A percentile compares a stretch with the other conserved stretches of the same genome.
Conservation (phyloP, 2,888 invertebrate genomes). For the Acholoe squamosa region DNA sequence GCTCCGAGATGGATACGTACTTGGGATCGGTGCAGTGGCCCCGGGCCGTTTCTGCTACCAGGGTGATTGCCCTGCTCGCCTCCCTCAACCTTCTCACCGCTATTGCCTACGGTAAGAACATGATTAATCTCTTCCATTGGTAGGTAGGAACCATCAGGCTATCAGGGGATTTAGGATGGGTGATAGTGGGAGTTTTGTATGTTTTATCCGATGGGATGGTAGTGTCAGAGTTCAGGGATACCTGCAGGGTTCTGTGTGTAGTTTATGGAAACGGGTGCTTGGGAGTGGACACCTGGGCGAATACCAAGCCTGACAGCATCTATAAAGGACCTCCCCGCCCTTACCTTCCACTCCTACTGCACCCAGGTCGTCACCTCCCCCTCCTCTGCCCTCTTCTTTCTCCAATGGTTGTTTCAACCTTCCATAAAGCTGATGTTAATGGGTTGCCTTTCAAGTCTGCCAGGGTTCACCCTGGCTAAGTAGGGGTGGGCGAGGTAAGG, state of each 20-base stretch:
- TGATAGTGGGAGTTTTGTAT: no score
- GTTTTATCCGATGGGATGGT: no score
- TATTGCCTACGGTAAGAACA: constrained; percentile 47
- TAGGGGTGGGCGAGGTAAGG: background rate
- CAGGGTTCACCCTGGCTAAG: background rate
- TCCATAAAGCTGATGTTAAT: constrained; percentile 11
- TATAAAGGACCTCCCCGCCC: background rate
- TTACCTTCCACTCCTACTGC: background rate
- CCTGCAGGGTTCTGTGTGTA: no score
- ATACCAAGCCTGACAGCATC: background rate
- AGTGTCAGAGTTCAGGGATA: no score
- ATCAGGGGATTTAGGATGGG: no score
- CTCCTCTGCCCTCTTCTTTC: background rate
- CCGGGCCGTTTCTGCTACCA: constrained; percentile 2
- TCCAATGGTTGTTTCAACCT: background rate
- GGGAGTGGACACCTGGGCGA: constrained; percentile 46
- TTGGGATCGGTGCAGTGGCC: constrained; percentile 25
- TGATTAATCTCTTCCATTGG: constrained; percentile 18
- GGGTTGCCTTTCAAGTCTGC: constrained; percentile 3
- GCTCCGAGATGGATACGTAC: constrained; percentile 53
- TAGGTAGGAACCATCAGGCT: no score
- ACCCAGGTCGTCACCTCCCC: background rate
- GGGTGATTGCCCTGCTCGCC: constrained; percentile 36
- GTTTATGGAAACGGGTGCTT: no score
- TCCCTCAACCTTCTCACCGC: constrained; percentile 49